Conservation (phyloP, 2,888 invertebrate genomes). For the Spilosoma lubricipeda region DNA sequence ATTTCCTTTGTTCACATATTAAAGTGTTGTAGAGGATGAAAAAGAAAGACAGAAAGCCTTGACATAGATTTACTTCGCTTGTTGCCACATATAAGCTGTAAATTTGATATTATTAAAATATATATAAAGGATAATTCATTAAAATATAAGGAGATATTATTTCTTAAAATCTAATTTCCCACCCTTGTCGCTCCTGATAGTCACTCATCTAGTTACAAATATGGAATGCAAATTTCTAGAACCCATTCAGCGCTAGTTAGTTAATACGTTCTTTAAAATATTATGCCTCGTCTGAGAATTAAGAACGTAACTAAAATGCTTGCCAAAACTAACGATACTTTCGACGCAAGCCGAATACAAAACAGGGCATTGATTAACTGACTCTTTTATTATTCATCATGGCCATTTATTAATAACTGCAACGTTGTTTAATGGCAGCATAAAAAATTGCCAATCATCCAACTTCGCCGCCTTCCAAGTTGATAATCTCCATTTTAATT, state of each 20-base stretch:
- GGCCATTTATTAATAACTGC: constrained; percentile 25
- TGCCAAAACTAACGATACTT: neutral
- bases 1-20: no score
- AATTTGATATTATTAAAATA: no score
- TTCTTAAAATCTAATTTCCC: no score
- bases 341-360: constrained; percentile 7
- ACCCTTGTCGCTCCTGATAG: no score
- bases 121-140: no score
- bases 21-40: no score
- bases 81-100: no score
- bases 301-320: neutral
- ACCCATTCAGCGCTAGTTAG: no score
- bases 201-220: no score
- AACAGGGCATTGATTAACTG: constrained; percentile 10
- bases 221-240: neutral
- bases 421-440: constrained; percentile 49
- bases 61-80: no score
- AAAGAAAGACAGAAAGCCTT: no score
- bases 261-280: neutral
- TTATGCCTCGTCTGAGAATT: neutral
- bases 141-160: no score
- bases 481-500: constrained; percentile 74
- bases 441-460: constrained; percentile 56
- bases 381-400: constrained; percentile 19
- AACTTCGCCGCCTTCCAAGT: constrained; percentile 59